Evolutionary conservation across 1,140 invertebrate species (phyloP).

Genomic region (Arctopsyche grandis): DNA sequence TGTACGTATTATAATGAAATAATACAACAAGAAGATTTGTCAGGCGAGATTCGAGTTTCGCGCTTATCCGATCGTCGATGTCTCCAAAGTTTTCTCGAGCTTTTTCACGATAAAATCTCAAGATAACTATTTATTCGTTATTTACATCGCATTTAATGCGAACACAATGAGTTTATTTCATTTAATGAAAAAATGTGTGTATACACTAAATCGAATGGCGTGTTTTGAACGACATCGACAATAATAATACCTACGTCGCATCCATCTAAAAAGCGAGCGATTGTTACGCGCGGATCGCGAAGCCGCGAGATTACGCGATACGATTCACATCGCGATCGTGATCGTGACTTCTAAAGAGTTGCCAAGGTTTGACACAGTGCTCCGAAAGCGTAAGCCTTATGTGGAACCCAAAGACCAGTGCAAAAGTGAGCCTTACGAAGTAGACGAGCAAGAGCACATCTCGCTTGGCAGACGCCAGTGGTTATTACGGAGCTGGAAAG

Average conservation of each 20-base stretch:
- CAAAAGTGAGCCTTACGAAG: background rate
- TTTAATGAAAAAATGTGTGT: background rate
- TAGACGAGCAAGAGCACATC: background rate
- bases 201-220: slow-evolving; percentile 13
- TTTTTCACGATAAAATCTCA: slow-evolving; percentile 1
- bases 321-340: slow-evolving; percentile 36
- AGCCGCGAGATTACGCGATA: slow-evolving; percentile 30
- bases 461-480: background rate
- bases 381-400: slow-evolving; percentile 31
- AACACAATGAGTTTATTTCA: too few species aligned
- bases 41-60: slow-evolving; percentile 5
- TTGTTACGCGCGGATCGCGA: slow-evolving; percentile 24
- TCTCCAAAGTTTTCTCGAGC: background rate
- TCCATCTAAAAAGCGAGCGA: slow-evolving; percentile 3
- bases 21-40: too few species aligned
- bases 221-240: background rate
- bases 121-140: background rate
- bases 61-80: slow-evolving; percentile 22
- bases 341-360: slow-evolving; percentile 40
- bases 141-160: too few species aligned
- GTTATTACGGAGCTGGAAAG: slow-evolving; percentile 7
- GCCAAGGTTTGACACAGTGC: slow-evolving; percentile 30
- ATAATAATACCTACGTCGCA: background rate
- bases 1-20: too few species aligned
- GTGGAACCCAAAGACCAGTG: background rate